Evolutionary conservation across 2,888 invertebrate genomes (phyloP), one percentile per base, ranked within the genome.

Genomic region (Melikaiella ostensackeni): DNA sequence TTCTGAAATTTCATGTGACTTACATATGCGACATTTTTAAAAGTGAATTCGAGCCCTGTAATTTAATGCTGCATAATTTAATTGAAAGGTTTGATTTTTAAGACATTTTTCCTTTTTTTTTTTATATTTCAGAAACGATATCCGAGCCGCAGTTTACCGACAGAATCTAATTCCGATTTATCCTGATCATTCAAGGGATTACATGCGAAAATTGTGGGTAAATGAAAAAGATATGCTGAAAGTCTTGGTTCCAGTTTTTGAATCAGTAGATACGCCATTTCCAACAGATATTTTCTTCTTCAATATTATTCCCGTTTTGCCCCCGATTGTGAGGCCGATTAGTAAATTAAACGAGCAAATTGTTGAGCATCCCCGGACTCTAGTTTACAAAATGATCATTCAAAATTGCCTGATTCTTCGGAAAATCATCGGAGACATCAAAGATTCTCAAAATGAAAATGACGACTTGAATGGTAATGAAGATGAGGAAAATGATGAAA

Each of bases 211-310:
- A 64, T 92, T 98, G 38, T 97, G 96, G 93, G 88, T 92, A 75
- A 94, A 95, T 83, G 97, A 98, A 86, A 92, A 93, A 59, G 93
- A 95, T 0, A 92, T 97, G 8, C 89, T 99, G 3, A 91, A 92
- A 79, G 90, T 94, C n/a, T 92, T 97, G n/a, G 94, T 95, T 76
- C 96, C 97, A 0, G 92, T 96, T 64, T 91, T 98, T 0, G 92
- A 92, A 80, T 86, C 92, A 78, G 86, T 94, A 7, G 91, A 92
- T 1, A 84, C 88, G 0, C 92, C 93, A 77, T 92, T 94, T 84
- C 95, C 97, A 0, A 96, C 96, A 0, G 97, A 99, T 91, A 90
- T 96, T 76, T 96, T 99, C 89, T 99, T 98, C 89, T 94, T 97
- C 90, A 95, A 97, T 82, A 92, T 95, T 0, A 89, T 99, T 27